Percentiles rank a stretch among this genome's conserved stretches.
phyloP scores from a whole-genome alignment of 1,140 invertebrate genomes.

The Galleria mellonella region DNA sequence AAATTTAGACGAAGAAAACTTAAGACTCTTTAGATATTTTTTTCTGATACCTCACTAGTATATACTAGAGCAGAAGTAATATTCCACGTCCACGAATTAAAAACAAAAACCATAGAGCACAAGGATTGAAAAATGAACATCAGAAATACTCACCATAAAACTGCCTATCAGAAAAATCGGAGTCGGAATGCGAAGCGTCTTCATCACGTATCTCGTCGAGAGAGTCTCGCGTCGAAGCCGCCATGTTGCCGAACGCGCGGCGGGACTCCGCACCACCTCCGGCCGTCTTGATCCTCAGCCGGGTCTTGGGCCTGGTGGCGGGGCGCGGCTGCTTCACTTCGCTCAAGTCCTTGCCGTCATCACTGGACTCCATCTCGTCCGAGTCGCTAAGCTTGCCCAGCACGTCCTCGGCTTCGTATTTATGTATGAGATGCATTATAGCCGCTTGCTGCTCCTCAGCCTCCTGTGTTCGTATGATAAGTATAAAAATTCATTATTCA shows the following conservation, averaged over 20 bases:
- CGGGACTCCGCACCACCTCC: constrained; percentile 31
- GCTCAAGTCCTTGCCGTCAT: constrained; percentile 38
- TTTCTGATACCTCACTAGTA: no score
- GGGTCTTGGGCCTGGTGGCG: constrained; percentile 52
- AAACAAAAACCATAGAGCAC: no score
- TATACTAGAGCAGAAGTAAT: no score
- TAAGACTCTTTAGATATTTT: no score
- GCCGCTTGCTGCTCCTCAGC: constrained; percentile 64
- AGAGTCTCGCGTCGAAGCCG: constrained; percentile 38
- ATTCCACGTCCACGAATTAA: no score
- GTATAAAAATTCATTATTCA: no score
- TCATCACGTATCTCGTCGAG: constrained; percentile 46
- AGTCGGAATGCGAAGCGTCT: constrained; percentile 34
- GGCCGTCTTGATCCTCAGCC: constrained; percentile 64
- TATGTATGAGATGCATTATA: constrained; percentile 67
- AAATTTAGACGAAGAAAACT: no score
- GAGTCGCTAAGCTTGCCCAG: constrained; percentile 64
- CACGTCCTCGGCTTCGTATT: constrained; percentile 70
- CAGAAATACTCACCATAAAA: constrained; percentile 33
- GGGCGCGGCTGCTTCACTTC: constrained; percentile 45
- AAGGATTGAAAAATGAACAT: no score
- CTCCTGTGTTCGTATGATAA: no score
- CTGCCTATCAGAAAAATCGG: constrained; percentile 39
- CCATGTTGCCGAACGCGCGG: constrained; percentile 42
- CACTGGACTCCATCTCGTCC: constrained; percentile 57